Evolutionary conservation across 1,140 invertebrate species (phyloP), one percentile per base, ranked within the genome.

Genomic region (Achroia grisella): DNA sequence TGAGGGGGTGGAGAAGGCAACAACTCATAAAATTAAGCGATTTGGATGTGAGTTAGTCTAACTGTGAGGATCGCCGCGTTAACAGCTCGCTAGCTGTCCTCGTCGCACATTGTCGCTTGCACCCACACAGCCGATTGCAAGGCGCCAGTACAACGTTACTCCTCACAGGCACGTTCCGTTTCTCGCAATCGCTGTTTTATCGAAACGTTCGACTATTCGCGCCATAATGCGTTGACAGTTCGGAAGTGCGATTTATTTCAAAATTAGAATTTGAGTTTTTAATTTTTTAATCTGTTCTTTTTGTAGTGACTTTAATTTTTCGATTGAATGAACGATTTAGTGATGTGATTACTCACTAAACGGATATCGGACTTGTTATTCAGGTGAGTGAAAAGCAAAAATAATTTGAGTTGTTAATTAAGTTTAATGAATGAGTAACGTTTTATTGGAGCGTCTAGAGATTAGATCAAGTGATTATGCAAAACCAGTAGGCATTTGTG

Each of bases 1-100:
- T 63, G 73, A 77, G 80, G 77, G 77, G 81, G 81, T 82, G 80
- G 80, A 79, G 83, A 83, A 86, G 83, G 80, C 85, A 85, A 84
- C 83, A 86, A 87, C 85, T 87, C 85, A 87, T 87, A 87, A 87
- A 87, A 87, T 87, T 85, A 87, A 87, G 83, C 85, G 85, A 86
- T 86, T 86, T 82, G 80, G 79, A 79, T 83, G 79, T 63, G 75
- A 82, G 79, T 82, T 85, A 83, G 85, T 86, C 77, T 81, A 82
- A 85, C 80, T 77, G 74, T 67, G 82, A 73, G 72, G 58, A 81
- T 70, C 75, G 83, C 45, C 69, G 76, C 67, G 78, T 72, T 71
- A 80, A 76, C 71, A 82, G 62, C 47, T 61, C 61, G 66, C 44
- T 56, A 48, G 54, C 62, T 53, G 64, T 70, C 63, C 52, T 50